Evolutionary conservation across 92 coral and sea anemone genomes (phyloP).

Genomic region (Blastomussa wellsi): DNA sequence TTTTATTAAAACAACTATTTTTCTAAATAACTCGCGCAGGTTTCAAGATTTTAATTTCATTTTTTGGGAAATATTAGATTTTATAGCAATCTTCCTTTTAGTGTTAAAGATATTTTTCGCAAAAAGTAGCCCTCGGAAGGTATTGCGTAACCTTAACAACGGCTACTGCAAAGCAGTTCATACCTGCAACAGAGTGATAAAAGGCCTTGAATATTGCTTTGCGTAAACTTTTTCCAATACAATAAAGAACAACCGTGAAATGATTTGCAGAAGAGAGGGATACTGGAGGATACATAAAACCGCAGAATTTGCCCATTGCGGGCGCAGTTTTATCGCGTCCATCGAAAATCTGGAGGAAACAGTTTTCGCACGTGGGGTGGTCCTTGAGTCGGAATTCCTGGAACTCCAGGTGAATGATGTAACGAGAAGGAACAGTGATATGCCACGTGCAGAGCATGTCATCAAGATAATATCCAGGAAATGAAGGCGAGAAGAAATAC

Average conservation of each 20-base stretch:
- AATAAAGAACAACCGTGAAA: slow-evolving; percentile 24
- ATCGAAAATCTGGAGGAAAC: slow-evolving; percentile 44
- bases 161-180: too few relatives aligned
- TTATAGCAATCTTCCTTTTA: too few relatives aligned
- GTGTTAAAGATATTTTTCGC: too few relatives aligned
- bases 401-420: slow-evolving; percentile 41
- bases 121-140: too few relatives aligned
- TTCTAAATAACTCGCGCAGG: too few relatives aligned
- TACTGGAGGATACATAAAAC: slow-evolving; percentile 25
- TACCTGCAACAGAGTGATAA: too few relatives aligned
- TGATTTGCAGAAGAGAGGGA: slow-evolving; percentile 25
- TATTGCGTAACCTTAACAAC: too few relatives aligned
- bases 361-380: slow-evolving; percentile 42
- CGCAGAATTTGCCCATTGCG: slow-evolving; percentile 48
- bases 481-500: slow-evolving; percentile 50
- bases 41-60: too few relatives aligned
- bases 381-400: slow-evolving; percentile 40
- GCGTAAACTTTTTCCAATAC: background rate
- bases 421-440: slow-evolving; percentile 33
- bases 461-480: slow-evolving; percentile 46
- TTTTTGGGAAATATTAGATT: too few relatives aligned
- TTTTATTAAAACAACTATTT: too few relatives aligned
- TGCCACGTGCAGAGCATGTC: slow-evolving; percentile 47
- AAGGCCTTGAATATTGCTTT: too few relatives aligned
- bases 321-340: slow-evolving; percentile 12